Evolutionary conservation across 2,113 vertebrate species (phyloP).

Genomic region (Cyanistes caeruleus): DNA sequence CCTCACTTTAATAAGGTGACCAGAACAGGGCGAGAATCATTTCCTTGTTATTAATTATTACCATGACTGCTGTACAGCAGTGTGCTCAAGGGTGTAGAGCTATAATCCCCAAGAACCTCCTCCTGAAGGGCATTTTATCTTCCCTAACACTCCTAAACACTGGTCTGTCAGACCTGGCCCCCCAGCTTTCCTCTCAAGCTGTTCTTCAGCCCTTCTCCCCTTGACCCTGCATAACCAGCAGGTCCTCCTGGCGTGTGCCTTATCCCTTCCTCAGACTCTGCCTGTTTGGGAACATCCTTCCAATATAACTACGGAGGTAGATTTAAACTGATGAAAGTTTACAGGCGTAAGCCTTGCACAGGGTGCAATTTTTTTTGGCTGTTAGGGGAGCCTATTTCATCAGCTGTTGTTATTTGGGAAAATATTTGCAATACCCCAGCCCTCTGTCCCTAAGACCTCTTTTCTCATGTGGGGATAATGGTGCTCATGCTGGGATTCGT

Average conservation of each 20-base stretch:
- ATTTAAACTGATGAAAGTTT: background rate
- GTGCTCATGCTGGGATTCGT: background rate
- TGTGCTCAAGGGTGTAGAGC: constrained; percentile 63
- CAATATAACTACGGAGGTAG: background rate
- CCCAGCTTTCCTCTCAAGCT: background rate
- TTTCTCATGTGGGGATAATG: background rate
- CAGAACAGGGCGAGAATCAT: constrained; percentile 71
- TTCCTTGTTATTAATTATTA: constrained; percentile 75
- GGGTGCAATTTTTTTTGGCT: background rate
- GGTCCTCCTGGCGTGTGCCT: background rate
- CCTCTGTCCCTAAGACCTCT: background rate
- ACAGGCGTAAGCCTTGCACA: background rate
- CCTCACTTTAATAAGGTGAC: constrained; percentile 70
- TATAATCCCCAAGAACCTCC: constrained; percentile 50
- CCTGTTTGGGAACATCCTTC: background rate
- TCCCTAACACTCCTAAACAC: constrained; percentile 5
- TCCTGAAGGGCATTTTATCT: constrained; percentile 59
- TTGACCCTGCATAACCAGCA: background rate
- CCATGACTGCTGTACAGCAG: constrained; percentile 54
- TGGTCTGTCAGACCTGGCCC: background rate
- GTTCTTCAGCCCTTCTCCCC: constrained; percentile 26
- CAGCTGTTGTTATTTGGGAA: background rate
- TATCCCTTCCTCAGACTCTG: background rate
- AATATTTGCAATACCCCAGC: background rate
- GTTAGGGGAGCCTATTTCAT: background rate